These are phyloP conservation scores for Spatula versicolor DNA, from an alignment of 2,797 vertebrate genomes.

Conservation along the genomic window DNA sequence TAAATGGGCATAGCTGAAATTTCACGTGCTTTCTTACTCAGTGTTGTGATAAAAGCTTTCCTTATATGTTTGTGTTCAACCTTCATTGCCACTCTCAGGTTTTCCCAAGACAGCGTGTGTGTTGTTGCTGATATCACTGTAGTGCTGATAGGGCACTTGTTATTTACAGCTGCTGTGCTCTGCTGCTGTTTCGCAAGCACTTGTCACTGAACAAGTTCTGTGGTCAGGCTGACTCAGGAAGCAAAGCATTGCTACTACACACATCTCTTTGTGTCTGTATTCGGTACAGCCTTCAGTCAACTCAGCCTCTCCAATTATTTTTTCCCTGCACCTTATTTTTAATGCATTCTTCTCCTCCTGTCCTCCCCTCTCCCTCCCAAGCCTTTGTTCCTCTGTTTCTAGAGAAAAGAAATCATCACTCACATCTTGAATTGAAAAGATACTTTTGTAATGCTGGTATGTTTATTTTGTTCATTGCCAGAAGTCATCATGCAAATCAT, in stretches of 20 bases:
- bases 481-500: not conserved
- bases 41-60: not conserved
- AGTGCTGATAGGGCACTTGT: not conserved
- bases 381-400: not conserved
- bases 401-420: not conserved
- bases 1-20: not conserved
- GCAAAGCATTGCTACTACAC: not conserved
- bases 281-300: not conserved
- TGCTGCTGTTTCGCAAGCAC: not conserved
- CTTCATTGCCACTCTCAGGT: not conserved
- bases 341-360: not conserved
- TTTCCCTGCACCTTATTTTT: not conserved
- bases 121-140: not conserved
- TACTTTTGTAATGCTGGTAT: not conserved
- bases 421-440: not conserved
- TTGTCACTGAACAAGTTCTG: not conserved
- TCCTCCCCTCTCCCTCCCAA: not conserved
- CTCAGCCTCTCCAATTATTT: not conserved
- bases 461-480: not conserved
- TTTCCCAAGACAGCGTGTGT: accelerated
- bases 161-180: not conserved
- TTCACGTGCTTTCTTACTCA: not conserved
- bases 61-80: not conserved
- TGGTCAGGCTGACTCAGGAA: not conserved
- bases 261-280: not conserved